A percentile compares a stretch with the other conserved stretches of the same genome.
These are phyloP conservation scores for Acanthurus lineatus DNA, from an alignment of 2,797 vertebrate species.

Conservation along the genomic window DNA sequence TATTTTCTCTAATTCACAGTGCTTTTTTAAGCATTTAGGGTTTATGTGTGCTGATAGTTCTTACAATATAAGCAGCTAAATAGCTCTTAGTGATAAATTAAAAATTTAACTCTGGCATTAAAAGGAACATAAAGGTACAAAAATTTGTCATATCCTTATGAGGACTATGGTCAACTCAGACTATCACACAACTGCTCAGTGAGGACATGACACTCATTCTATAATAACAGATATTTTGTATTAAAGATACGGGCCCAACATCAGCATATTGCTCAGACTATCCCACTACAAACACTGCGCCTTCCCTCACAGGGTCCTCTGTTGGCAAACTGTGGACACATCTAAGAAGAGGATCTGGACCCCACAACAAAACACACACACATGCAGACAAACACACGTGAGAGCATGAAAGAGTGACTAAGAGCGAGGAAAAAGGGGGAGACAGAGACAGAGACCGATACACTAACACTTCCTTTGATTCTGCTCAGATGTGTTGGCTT, in stretches of 20 bases:
- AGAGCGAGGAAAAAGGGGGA: slow-evolving; percentile 63
- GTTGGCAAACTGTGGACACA: slow-evolving; percentile 11
- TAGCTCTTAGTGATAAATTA: not conserved
- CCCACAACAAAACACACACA: slow-evolving; percentile 31
- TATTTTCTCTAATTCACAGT: not conserved
- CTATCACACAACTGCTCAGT: not conserved
- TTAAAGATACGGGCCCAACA: not conserved
- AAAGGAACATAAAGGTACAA: not conserved
- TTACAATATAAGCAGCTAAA: not conserved
- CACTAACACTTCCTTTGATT: slow-evolving; percentile 75
- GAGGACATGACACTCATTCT: not conserved
- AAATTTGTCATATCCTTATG: not conserved
- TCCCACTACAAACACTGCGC: slow-evolving; percentile 46
- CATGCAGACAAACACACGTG: slow-evolving; percentile 40
- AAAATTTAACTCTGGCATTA: not conserved
- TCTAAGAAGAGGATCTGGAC: slow-evolving; percentile 44
- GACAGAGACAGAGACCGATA: slow-evolving; percentile 65
- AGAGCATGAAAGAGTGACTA: slow-evolving; percentile 68
- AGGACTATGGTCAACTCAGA: not conserved
- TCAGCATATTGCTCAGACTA: slow-evolving; percentile 35
- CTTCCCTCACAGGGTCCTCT: slow-evolving; percentile 27
- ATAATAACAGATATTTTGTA: not conserved
- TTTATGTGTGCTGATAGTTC: not conserved
- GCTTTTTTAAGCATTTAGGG: not conserved
- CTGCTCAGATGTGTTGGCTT: slow-evolving; percentile 69